Percentiles rank a stretch among this genome's conserved stretches.
These are phyloP conservation scores for Paramormyrops hopkinsi DNA, from an alignment of 2,797 vertebrate species.

Conservation along the genomic window DNA sequence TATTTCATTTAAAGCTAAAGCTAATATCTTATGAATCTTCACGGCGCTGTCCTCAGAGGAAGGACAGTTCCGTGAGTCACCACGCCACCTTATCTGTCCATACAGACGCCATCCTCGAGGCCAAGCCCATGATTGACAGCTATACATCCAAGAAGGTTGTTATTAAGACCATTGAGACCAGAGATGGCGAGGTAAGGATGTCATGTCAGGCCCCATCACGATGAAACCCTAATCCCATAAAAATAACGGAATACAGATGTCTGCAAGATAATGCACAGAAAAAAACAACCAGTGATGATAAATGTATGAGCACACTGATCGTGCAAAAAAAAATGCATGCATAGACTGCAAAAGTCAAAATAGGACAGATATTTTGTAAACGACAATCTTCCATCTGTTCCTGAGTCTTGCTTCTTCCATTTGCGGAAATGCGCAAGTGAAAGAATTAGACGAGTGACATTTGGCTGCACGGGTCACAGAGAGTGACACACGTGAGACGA, in stretches of 20 bases:
- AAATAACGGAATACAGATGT: neutral
- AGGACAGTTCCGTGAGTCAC: neutral
- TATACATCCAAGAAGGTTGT: conserved; percentile 80
- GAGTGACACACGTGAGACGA: neutral
- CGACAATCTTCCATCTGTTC: neutral
- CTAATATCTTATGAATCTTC: neutral
- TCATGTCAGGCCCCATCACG: neutral
- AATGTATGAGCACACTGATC: neutral
- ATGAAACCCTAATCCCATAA: neutral
- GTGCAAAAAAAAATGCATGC: neutral
- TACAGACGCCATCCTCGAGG: conserved; percentile 80
- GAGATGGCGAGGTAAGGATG: conserved; percentile 82
- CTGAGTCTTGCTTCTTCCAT: neutral
- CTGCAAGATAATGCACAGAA: neutral
- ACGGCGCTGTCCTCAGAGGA: neutral
- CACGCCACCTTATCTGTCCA: conserved; percentile 26
- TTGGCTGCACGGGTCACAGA: neutral
- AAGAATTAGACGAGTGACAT: neutral
- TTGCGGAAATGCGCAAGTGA: neutral
- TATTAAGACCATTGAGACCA: conserved; percentile 92
- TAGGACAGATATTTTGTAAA: neutral
- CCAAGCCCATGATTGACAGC: conserved; percentile 71
- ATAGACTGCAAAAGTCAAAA: neutral
- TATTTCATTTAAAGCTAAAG: neutral
- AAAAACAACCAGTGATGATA: neutral